Evolutionary conservation across 2,113 vertebrate genomes (phyloP).

Genomic region (Puntigrus tetrazona): DNA sequence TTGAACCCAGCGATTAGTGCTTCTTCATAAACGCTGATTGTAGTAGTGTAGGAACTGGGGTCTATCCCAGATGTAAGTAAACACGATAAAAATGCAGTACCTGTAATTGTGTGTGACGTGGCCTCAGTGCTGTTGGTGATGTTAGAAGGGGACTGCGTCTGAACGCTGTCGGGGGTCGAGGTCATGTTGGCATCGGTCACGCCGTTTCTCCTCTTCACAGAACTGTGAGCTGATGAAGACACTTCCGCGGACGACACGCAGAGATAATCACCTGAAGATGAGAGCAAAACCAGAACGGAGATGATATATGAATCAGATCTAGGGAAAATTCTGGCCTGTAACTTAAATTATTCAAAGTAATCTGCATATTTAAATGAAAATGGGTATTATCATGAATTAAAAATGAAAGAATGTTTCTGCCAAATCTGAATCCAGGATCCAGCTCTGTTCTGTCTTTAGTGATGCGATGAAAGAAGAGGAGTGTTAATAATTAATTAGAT

Average conservation of each 20-base stretch:
- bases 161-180: not conserved
- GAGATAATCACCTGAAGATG: not conserved
- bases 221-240: not conserved
- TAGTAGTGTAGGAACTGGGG: not conserved
- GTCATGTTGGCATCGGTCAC: not conserved
- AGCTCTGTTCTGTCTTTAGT: not conserved
- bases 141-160: not conserved
- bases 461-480: not conserved
- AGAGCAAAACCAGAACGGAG: not conserved
- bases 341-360: not conserved
- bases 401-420: not conserved
- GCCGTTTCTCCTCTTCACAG: not conserved
- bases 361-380: slow-evolving; percentile 5
- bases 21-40: not conserved
- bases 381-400: slow-evolving; percentile 25
- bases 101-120: not conserved
- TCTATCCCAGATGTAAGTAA: not conserved
- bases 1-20: not conserved
- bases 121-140: not conserved
- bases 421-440: not conserved
- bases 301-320: not conserved
- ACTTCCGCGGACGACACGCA: not conserved
- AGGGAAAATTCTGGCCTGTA: not conserved
- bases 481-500: not conserved
- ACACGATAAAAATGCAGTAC: not conserved